Percentiles rank a stretch among this genome's conserved stretches.
Conservation (phyloP, 2,113 vertebrate species). For the Dunckerocampus dactyliophorus region DNA sequence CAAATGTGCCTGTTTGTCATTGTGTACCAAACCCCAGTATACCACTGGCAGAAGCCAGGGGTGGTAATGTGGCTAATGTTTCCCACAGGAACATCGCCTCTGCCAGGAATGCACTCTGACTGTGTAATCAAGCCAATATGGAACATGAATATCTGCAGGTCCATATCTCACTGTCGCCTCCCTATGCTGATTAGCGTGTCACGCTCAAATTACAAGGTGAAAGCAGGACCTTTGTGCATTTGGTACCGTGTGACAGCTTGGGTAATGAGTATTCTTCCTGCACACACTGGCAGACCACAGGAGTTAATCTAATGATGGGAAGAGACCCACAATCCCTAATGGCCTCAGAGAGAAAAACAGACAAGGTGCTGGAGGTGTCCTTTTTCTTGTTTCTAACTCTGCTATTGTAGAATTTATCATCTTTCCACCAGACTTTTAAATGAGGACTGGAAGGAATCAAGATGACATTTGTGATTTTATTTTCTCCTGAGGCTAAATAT, state of each 20-base stretch:
- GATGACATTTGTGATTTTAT: constrained; percentile 2
- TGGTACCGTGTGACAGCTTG: constrained; percentile 34
- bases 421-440: constrained; percentile 8
- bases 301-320: constrained; percentile 68
- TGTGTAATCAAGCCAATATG: constrained; percentile 52
- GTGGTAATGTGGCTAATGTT: constrained; percentile 52
- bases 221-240: constrained; percentile 45
- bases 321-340: constrained; percentile 46
- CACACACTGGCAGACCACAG: constrained; percentile 46
- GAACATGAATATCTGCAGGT: constrained; percentile 44
- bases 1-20: constrained; percentile 34
- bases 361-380: constrained; percentile 1
- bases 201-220: constrained; percentile 65
- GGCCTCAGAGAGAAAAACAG: constrained; percentile 25
- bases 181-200: constrained; percentile 43
- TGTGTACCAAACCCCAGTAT: constrained; percentile 21
- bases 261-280: constrained; percentile 63
- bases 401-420: constrained; percentile 6
- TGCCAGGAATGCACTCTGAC: constrained; percentile 55
- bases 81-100: constrained; percentile 33
- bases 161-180: constrained; percentile 36
- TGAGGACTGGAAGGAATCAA: background rate
- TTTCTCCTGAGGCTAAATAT: constrained; percentile 6
- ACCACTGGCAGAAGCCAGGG: constrained; percentile 25
- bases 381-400: constrained; percentile 8